phyloP scores from a whole-genome alignment of 2,113 vertebrate species.

The Rhinopithecus roxellana region DNA sequence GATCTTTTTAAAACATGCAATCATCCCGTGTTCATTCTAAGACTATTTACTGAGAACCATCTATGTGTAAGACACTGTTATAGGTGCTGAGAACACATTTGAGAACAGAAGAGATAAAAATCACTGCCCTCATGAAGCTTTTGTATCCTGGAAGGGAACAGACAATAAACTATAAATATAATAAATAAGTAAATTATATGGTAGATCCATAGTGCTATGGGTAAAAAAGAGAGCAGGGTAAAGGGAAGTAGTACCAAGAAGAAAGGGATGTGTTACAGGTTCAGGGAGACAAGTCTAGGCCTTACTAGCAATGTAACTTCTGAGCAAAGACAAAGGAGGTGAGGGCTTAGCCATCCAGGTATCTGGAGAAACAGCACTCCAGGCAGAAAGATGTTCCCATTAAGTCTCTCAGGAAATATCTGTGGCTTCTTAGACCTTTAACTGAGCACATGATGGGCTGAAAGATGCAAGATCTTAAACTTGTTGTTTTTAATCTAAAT shows the following conservation, averaged over 20 bases:
- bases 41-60: background rate
- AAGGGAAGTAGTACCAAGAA: background rate
- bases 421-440: conserved; percentile 9
- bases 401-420: background rate
- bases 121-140: background rate
- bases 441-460: background rate
- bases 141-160: background rate
- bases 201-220: background rate
- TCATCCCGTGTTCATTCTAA: background rate
- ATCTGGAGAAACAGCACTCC: background rate
- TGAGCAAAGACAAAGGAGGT: background rate
- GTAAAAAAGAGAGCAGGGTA: background rate
- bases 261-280: background rate
- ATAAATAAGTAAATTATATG: background rate
- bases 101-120: background rate
- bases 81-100: background rate
- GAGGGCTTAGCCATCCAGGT: background rate
- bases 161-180: background rate
- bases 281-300: background rate
- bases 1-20: background rate
- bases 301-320: background rate
- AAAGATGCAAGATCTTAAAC: conserved; percentile 37
- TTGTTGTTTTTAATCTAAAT: conserved; percentile 39
- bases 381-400: background rate
- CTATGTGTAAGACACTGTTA: background rate